phyloP scores from a whole-genome alignment of 2,797 vertebrate genomes.

The Argentina silus region DNA sequence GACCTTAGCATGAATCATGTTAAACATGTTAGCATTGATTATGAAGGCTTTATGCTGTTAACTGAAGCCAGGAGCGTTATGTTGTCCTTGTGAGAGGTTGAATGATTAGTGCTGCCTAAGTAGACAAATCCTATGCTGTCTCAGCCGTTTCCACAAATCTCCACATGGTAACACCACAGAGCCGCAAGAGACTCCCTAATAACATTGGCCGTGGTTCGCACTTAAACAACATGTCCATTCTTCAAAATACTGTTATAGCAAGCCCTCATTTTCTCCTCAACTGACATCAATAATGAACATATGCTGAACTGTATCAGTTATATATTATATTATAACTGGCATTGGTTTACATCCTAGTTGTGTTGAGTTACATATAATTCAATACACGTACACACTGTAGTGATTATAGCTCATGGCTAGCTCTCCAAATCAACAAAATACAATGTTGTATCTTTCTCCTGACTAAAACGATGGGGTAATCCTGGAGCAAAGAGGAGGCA shows the following conservation, averaged over 20 bases:
- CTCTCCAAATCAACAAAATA: not conserved
- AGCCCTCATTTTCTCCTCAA: not conserved
- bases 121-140: not conserved
- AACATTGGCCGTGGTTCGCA: not conserved
- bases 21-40: too few relatives aligned
- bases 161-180: slow-evolving; percentile 1
- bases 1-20: too few relatives aligned
- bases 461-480: not conserved
- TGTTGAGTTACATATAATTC: not conserved
- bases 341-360: too few relatives aligned
- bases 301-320: not conserved
- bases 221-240: not conserved
- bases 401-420: too few relatives aligned
- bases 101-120: not conserved
- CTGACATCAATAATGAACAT: not conserved
- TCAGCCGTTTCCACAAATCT: slow-evolving; percentile 45
- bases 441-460: not conserved
- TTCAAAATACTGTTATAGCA: not conserved
- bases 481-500: slow-evolving; percentile 1
- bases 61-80: too few relatives aligned
- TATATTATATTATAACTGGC: not conserved
- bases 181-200: not conserved
- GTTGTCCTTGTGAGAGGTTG: not conserved
- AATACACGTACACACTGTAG: not conserved
- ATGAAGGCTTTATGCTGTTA: too few relatives aligned